Base-by-base conservation (phyloP, 2,113 vertebrate genomes). In the Pelmatolapia mariae region DNA sequence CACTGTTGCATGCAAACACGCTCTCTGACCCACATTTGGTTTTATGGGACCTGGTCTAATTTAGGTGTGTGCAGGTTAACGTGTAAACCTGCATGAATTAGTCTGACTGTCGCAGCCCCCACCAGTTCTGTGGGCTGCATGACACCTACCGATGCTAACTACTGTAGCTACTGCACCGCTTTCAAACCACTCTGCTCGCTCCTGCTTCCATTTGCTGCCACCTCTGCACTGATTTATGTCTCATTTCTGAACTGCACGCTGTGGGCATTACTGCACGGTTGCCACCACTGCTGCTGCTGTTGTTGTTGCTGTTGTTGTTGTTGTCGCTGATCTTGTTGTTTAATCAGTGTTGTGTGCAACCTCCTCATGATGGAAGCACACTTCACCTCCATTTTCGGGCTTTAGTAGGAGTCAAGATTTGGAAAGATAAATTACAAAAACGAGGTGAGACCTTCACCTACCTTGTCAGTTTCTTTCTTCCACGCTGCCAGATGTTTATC, bases 361-460 rank as follows among this genome's bases (percentile, higher is more conserved):
- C 91, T 85, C 82, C 84, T 88, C 85, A 82, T 88, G 83, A 89
- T 83, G 89, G 43, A 81, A 10, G 73, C 91, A 81, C 90, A 88
- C 59, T 91, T 93, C 88, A 90, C 87, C 90, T 89, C 94, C 89
- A 89, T 95, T 89, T 85, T 89, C 54, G n/a, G 57, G 50, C 87
- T 90, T 84, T 52, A 36, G 15, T 68, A 84, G 24, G 10, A 61
- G 82, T 61, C 19, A 3, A 79, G 24, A 71, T 56, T 24, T 31
- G 18, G 10, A 7, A 5, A 8, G 52, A 22, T 11, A 66, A 80
- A 84, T 11, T 2, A 31, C 33, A 85, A 10, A 22, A 24, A 31
- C 7, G 1, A 12, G 16, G 1, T 2, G 1, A 19, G 8, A 29
- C 2, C 10, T 76, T 83, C 81, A 84, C 96, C 81, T 85, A 95